Percentiles rank a stretch among this genome's conserved stretches.
Evolutionary conservation across 2,113 vertebrate genomes (phyloP).

Genomic region (Podocnemis expansa): DNA sequence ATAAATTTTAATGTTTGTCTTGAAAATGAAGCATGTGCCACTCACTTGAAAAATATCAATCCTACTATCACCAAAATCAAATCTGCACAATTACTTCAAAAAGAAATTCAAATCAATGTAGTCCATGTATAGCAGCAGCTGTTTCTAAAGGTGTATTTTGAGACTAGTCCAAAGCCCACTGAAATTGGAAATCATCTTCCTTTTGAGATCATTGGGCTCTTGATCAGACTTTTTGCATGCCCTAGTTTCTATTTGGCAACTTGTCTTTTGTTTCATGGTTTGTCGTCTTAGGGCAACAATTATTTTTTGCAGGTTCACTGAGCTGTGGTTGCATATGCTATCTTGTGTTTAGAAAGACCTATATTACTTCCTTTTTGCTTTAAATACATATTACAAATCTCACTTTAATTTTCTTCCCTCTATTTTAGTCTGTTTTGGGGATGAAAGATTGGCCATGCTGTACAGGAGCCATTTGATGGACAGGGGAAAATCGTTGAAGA

Average conservation of each 20-base stretch:
- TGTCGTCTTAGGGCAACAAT: neutral
- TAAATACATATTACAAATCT: conserved; percentile 15
- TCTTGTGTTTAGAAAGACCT: neutral
- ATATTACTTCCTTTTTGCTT: neutral
- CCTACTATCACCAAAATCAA: neutral
- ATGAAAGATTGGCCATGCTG: conserved; percentile 71
- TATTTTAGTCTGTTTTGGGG: conserved; percentile 85
- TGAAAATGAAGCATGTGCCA: neutral
- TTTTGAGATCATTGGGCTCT: rapidly evolving
- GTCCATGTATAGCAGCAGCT: too few species aligned
- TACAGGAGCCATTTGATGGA: conserved; percentile 55
- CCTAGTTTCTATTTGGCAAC: neutral
- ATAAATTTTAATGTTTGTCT: neutral
- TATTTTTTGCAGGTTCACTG: neutral
- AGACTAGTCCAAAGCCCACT: neutral
- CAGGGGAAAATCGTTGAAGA: conserved; percentile 64
- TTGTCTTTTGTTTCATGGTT: neutral
- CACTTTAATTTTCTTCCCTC: conserved; percentile 54
- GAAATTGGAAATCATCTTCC: too few species aligned
- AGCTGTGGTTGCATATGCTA: neutral
- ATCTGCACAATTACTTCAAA: too few species aligned
- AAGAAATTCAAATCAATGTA: too few species aligned
- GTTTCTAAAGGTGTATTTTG: neutral
- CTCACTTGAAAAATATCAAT: neutral
- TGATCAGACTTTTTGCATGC: neutral